Base-by-base conservation (phyloP, 2,888 invertebrate genomes). In the Pinctada fucata region DNA sequence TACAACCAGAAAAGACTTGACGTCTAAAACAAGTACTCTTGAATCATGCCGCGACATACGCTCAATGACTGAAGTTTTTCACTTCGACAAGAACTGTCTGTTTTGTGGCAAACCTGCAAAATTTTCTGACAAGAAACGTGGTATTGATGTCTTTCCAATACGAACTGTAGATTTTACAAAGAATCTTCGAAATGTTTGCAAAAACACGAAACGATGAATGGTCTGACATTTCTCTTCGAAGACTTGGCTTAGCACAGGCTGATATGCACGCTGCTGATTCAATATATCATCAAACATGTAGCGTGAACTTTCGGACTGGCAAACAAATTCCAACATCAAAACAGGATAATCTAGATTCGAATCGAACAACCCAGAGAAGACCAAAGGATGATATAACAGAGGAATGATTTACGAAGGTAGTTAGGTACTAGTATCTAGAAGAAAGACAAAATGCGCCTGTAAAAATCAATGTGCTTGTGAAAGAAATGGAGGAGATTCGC, bases 181-280 rank as follows among this genome's bases (percentile, higher is more conserved):
- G 4, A 70, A 49, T 3, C 51, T 70, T 49, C 50, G 16, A 48
- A 16, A 5, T 45, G 51, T 51, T 13, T 70, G 70, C 31, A 51
- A 3, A 3, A 3, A 49, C 31, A 31, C 45, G 70, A n/a, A 5
- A 70, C 16, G 78, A 79, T 50, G 51, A 64, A 52, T 79, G 79
- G 79, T n/a, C 68, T 13, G 69, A 67, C n/a, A 51, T 8, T 16
- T 72, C 79, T 13, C 58, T 79, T 3, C 64, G 79, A 0, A 65
- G 78, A 13, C 31, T 82, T 31, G 65, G 78, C 13, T 58, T 58
- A 13, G 58, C 58, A 69, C 64, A 31, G 51, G 6, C 49, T 16
- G 85, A 84, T 80, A 78, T 85, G n/a, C 82, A 51, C 47, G 83
- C 85, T 5, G 76, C 76, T 8, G 85, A 85, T 72, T 79, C 81